Conservation (phyloP, 2,797 vertebrate species). For the Protonibea diacanthus region DNA sequence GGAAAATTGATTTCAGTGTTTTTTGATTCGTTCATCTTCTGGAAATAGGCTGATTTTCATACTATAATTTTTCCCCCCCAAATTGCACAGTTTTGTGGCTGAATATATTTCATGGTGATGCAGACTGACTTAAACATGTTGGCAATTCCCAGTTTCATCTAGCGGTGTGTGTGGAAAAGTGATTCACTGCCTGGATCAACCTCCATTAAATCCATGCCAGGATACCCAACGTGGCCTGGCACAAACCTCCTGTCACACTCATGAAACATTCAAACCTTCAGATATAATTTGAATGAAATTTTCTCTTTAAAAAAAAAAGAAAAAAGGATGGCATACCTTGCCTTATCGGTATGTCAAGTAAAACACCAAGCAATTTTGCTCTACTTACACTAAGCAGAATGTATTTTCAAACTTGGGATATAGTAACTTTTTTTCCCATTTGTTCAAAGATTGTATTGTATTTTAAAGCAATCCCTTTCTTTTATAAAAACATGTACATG, state of each 20-base stretch:
- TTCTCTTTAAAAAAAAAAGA: constrained; percentile 41
- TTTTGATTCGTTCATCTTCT: constrained; percentile 26
- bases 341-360: constrained; percentile 43
- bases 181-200: constrained; percentile 43
- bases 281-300: constrained; percentile 33
- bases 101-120: constrained; percentile 45
- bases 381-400: constrained; percentile 31
- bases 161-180: constrained; percentile 19
- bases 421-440: constrained; percentile 47
- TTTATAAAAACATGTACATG: constrained; percentile 40
- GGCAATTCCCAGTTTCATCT: constrained; percentile 38
- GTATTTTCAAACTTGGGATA: constrained; percentile 53
- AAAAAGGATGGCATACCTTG: constrained; percentile 37
- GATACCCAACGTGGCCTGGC: constrained; percentile 12
- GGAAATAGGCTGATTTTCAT: not conserved
- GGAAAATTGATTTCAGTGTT: constrained; percentile 12
- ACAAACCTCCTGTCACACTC: constrained; percentile 31
- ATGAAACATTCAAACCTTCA: constrained; percentile 55
- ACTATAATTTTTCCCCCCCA: not conserved
- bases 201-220: constrained; percentile 45
- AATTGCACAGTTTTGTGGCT: constrained; percentile 25
- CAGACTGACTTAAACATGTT: constrained; percentile 27
- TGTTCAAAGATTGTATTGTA: constrained; percentile 65
- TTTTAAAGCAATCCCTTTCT: constrained; percentile 60
- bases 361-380: constrained; percentile 50